phyloP scores from a whole-genome alignment of 1,140 invertebrate species.

The Drosophila mauritiana region DNA sequence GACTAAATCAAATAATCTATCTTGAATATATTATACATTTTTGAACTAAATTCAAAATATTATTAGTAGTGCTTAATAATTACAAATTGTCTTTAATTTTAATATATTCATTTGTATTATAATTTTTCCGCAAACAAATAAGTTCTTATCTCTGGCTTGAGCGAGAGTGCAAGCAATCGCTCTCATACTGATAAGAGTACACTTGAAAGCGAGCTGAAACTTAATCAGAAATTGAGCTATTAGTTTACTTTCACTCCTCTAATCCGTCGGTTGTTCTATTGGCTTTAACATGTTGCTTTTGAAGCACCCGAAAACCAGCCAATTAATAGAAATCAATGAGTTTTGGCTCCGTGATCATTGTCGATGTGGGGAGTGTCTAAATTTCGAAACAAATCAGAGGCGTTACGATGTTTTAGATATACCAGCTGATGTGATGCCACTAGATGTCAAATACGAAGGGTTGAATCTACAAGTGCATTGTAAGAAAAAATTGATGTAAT shows the following conservation, averaged over 20 bases:
- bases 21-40: too few relatives aligned
- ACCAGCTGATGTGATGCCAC: conserved; percentile 47
- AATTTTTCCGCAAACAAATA: too few relatives aligned
- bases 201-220: background rate
- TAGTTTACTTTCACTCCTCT: conserved; percentile 15
- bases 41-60: too few relatives aligned
- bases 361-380: conserved; percentile 67
- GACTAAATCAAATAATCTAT: too few relatives aligned
- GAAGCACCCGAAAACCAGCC: conserved; percentile 36
- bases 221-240: background rate
- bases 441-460: conserved; percentile 14
- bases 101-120: background rate
- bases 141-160: conserved; percentile 7
- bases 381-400: conserved; percentile 72
- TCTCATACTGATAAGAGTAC: conserved; percentile 13
- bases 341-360: conserved; percentile 83
- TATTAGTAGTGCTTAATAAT: background rate
- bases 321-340: conserved; percentile 51
- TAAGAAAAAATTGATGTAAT: conserved; percentile 9
- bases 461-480: conserved; percentile 34
- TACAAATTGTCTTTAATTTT: background rate
- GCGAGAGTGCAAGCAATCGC: background rate
- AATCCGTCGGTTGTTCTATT: background rate
- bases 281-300: conserved; percentile 31
- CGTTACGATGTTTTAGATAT: conserved; percentile 74